A percentile compares a stretch with the other conserved stretches of the same genome.
phyloP scores from a whole-genome alignment of 1,140 invertebrate genomes.

The Ctenoplectra terminalis region DNA sequence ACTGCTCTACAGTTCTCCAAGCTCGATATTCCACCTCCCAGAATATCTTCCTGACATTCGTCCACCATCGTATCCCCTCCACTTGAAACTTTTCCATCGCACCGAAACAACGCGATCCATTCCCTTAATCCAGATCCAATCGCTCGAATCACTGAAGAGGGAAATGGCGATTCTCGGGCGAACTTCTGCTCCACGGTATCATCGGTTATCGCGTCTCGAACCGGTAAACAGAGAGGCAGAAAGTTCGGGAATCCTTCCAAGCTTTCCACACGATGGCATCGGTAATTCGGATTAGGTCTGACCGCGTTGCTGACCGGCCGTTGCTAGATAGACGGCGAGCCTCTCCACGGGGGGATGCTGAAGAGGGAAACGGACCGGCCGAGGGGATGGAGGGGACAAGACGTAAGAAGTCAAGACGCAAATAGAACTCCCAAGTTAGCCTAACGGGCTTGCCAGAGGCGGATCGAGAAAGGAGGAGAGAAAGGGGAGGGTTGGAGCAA shows the following conservation, averaged over 20 bases:
- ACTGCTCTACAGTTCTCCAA: background rate
- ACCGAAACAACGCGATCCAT: no score
- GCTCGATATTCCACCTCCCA: no score
- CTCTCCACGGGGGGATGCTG: slow-evolving; percentile 49
- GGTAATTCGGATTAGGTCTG: slow-evolving; percentile 72
- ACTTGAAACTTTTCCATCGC: no score
- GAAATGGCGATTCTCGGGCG: no score
- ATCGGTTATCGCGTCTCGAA: slow-evolving; percentile 8
- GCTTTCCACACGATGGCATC: slow-evolving; percentile 44
- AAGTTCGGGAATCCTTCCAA: slow-evolving; percentile 53
- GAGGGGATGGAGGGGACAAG: slow-evolving; percentile 60
- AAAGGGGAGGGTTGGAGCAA: slow-evolving; percentile 65
- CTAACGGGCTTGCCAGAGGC: slow-evolving; percentile 80
- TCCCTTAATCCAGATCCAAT: background rate
- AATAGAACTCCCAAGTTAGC: slow-evolving; percentile 81
- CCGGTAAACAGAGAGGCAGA: slow-evolving; percentile 35
- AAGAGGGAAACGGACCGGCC: slow-evolving; percentile 63
- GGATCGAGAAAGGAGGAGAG: slow-evolving; percentile 58
- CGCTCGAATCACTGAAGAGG: no score
- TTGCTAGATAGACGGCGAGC: slow-evolving; percentile 61
- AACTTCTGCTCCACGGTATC: background rate
- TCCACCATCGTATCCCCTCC: no score
- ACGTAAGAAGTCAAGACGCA: slow-evolving; percentile 80
- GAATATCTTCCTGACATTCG: background rate
- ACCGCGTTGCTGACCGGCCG: slow-evolving; percentile 74